Percentiles rank a stretch among this genome's conserved stretches.
Conservation (phyloP, 2,113 vertebrate species). For the Sinocyclocheilus maitianheensis region DNA sequence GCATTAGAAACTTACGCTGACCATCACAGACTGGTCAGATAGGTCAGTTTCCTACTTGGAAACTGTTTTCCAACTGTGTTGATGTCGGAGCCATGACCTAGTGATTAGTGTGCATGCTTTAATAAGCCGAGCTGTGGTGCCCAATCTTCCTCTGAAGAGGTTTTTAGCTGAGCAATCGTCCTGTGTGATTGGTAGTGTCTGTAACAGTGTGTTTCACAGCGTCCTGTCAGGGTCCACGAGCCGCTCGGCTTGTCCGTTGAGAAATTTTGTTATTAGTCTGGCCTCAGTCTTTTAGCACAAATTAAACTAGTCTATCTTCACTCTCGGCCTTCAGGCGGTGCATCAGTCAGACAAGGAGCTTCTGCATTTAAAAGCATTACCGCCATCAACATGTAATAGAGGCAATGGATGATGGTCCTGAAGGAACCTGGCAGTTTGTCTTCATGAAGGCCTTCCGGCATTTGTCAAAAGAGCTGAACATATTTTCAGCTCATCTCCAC, state of each 20-base stretch:
- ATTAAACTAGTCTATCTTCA: slow-evolving; percentile 56
- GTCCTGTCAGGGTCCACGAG: neutral
- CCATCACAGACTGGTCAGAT: slow-evolving; percentile 4
- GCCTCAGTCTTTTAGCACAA: slow-evolving; percentile 51
- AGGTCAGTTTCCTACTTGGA: neutral
- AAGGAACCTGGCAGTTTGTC: slow-evolving; percentile 13
- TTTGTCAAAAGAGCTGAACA: neutral
- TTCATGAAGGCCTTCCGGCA: neutral
- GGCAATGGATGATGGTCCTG: neutral
- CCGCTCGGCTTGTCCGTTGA: neutral
- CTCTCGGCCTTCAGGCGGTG: slow-evolving; percentile 1
- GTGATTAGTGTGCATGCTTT: neutral
- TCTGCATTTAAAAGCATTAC: slow-evolving; percentile 26
- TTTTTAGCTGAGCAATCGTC: neutral
- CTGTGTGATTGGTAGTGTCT: neutral
- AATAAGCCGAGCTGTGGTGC: neutral
- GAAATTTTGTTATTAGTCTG: slow-evolving; percentile 45
- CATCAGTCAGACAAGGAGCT: slow-evolving; percentile 32
- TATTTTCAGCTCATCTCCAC: neutral
- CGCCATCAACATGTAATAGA: slow-evolving; percentile 3
- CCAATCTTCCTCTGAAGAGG: neutral
- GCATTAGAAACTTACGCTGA: neutral
- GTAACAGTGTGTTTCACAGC: slow-evolving; percentile 22
- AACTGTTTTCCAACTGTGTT: neutral
- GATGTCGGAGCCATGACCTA: neutral